phyloP scores from a whole-genome alignment of 2,113 vertebrate species.

The Rhinichthys klamathensis region DNA sequence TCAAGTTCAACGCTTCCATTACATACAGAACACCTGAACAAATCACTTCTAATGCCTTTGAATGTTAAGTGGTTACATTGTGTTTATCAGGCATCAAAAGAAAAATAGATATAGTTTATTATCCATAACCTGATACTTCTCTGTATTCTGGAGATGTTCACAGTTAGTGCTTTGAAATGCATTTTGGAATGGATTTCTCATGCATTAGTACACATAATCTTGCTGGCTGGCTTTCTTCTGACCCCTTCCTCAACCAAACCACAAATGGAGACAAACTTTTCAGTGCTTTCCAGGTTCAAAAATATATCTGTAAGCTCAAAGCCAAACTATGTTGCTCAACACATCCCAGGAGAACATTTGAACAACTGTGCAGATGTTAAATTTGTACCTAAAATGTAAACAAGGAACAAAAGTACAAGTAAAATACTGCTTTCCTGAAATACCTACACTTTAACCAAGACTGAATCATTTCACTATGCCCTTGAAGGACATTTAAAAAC shows the following conservation, averaged over 20 bases:
- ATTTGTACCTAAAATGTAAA: conserved; percentile 24
- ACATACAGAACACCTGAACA: conserved; percentile 67
- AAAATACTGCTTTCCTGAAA: conserved; percentile 27
- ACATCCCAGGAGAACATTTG: neutral
- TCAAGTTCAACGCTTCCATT: conserved; percentile 61
- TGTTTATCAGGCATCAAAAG: conserved; percentile 45
- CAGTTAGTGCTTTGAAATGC: conserved; percentile 20
- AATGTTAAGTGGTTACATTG: conserved; percentile 60
- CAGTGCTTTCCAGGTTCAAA: neutral
- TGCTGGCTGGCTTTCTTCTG: conserved; percentile 16
- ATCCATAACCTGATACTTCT: conserved; percentile 57
- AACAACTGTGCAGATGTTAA: neutral
- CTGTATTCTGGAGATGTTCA: conserved; percentile 17
- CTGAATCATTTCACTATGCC: neutral
- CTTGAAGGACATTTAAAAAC: conserved; percentile 17
- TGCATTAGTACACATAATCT: conserved; percentile 24
- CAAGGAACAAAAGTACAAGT: conserved; percentile 12
- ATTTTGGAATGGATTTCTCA: conserved; percentile 6
- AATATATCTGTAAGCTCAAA: conserved; percentile 19
- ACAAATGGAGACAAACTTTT: neutral
- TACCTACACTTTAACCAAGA: conserved; percentile 21
- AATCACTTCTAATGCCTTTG: conserved; percentile 64
- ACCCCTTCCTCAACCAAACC: conserved; percentile 20
- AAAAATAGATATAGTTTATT: conserved; percentile 40
- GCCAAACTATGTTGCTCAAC: conserved; percentile 1